Base-by-base conservation (phyloP, 2,113 vertebrate species). In the Ptilonorhynchus violaceus region DNA sequence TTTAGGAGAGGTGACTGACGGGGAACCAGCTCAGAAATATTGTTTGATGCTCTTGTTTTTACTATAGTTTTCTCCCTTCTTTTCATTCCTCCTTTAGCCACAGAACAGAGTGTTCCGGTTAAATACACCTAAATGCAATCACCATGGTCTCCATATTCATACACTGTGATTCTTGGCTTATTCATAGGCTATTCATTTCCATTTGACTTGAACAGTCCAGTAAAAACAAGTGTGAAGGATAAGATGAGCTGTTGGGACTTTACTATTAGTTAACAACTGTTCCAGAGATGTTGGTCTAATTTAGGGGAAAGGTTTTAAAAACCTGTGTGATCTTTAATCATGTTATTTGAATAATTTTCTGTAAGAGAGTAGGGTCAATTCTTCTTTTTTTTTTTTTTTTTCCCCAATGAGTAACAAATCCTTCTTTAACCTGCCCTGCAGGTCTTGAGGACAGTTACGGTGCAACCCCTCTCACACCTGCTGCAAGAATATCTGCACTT, bases 401-500 rank as follows among this genome's bases (percentile, higher is more conserved):
- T 41, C 49, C 23, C 5, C 8, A 21, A 14, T 42, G n/a, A 52
- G 31, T 83, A 46, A 78, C 10, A 9, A 76, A 31, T 27, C 13
- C 10, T 70, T 15, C 30, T 94, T 81, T 85, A 50, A 87, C 27
- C 42, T 77, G 25, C 47, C 46, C 41, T 82, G 47, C 60, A 98
- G 98, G 97, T 85, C 91, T 94, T 97, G 99, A 99, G 31, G 98
- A 99, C 88, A 97, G 98, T 68, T 97, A 98, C 1, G 93, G 98
- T 7, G 98, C 98, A 82, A 99, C 98, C 9, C 99, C 99, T 4
- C 98, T 99, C 50, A 99, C 99, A 5, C 99, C 99, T 4, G 99
- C 99, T 4, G 99, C 99, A 63, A 98, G 99, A 87, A 99, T 99
- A 98, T 99, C 99, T 60, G 99, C 99, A 14, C 98, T 99, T 47